Base-by-base conservation (phyloP, 2,797 vertebrate genomes). In the Onychomys torridus region DNA sequence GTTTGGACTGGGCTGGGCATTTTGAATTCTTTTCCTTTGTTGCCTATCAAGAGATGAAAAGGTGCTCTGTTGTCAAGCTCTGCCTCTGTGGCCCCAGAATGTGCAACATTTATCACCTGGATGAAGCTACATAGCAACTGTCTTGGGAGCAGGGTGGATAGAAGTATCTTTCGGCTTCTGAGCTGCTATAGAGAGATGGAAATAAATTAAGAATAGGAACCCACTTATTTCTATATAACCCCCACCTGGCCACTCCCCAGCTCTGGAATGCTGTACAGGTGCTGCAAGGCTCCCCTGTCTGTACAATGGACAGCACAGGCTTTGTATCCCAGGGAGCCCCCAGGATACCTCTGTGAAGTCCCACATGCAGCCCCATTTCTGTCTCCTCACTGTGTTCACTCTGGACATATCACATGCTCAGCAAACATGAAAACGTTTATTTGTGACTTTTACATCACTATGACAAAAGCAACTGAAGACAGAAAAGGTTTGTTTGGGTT, bases 371-470 rank as follows among this genome's bases (percentile, higher is more conserved):
- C 5, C 40, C 40, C 7, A 8, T 34, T 0, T 25, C 88, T 0
- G 25, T 3, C 17, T 11, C 11, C 19, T 69, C 27, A 0, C 4
- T 0, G 0, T 3, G 12, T 0, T 52, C 19, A 8, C 4, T 3
- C 67, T 52, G 57, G 32, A 81, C 7, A 1, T 4, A 27, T 3
- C 7, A 59, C 9, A 5, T n/a, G n/a, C 1, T 40, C 43, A 32
- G n/a, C 5, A 29, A 52, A 25, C 27, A 4, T 11, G 17, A 37
- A 79, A 52, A 63, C 13, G 69, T 10, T 13, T 9, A 12, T 16
- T 29, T 49, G 10, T 76, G 17, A 27, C 55, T 61, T 61, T 76
- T 61, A 34, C 0, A 2, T 25, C 12, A 3, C 10, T 10, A 10
- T 4, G 7, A 46, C 37, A 25, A 89, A 76, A 59, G 86, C 29